These are phyloP conservation scores for Phaedon cochleariae DNA, from an alignment of 2,888 invertebrate species.

Conservation along the genomic window DNA sequence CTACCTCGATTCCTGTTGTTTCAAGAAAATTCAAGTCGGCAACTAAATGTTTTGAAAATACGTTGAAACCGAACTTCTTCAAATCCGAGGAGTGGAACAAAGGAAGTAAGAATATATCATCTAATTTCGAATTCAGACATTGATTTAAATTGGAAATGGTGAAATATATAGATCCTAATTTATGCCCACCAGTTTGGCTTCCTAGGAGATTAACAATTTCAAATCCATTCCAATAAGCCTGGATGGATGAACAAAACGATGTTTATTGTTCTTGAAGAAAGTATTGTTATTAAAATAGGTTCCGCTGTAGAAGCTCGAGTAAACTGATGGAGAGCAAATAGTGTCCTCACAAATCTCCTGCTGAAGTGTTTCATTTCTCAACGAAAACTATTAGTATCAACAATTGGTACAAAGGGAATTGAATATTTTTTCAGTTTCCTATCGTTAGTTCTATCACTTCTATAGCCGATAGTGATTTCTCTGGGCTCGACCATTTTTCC, in stretches of 20 bases:
- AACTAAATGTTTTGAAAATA: neutral
- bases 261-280: neutral
- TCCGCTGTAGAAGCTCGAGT: neutral
- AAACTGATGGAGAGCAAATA: neutral
- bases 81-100: constrained; percentile 4
- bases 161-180: constrained; percentile 8
- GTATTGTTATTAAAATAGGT: neutral
- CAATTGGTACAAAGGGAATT: neutral
- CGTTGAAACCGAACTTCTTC: neutral
- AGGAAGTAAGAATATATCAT: neutral
- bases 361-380: neutral
- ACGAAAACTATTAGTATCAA: neutral
- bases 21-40: constrained; percentile 1
- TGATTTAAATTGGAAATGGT: neutral
- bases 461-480: neutral
- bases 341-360: neutral
- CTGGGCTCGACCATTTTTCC: neutral
- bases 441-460: neutral
- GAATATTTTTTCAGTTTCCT: neutral
- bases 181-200: constrained; percentile 12
- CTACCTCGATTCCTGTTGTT: neutral
- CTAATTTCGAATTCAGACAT: neutral
- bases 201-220: neutral
- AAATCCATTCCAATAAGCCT: neutral
- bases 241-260: neutral